phyloP scores from a whole-genome alignment of 1,140 invertebrate genomes.

The Zophobas atratus region DNA sequence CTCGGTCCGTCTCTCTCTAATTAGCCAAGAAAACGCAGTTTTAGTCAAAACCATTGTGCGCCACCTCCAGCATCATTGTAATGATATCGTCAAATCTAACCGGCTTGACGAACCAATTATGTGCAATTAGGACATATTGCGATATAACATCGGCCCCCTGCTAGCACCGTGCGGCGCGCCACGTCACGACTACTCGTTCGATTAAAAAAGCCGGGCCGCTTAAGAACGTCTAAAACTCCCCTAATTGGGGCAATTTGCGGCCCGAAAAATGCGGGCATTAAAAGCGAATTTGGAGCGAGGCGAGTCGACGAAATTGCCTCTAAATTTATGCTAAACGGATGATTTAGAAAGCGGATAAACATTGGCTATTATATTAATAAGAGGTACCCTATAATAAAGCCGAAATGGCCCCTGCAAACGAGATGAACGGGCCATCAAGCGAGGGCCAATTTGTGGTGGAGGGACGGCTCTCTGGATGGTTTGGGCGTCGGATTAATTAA shows the following conservation, averaged over 20 bases:
- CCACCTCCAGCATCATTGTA: constrained; percentile 4
- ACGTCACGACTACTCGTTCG: background rate
- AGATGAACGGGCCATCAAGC: constrained; percentile 26
- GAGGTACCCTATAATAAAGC: constrained; percentile 50
- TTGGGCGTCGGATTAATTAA: background rate
- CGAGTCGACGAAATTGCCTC: constrained; percentile 45
- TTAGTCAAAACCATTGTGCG: constrained; percentile 6
- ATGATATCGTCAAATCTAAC: constrained; percentile 36
- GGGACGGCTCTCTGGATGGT: background rate
- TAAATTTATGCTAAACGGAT: constrained; percentile 57
- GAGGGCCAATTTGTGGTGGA: constrained; percentile 20
- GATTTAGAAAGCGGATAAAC: constrained; percentile 57
- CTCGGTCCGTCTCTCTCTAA: constrained; percentile 22
- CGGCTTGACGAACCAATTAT: constrained; percentile 37
- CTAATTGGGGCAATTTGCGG: constrained; percentile 10
- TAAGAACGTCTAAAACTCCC: background rate
- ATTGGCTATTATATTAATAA: constrained; percentile 56
- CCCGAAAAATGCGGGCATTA: constrained; percentile 49
- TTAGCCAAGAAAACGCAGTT: constrained; percentile 12
- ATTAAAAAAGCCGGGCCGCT: background rate
- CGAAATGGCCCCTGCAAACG: constrained; percentile 31
- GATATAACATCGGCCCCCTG: background rate
- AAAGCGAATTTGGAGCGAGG: constrained; percentile 44
- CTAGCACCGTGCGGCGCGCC: background rate
- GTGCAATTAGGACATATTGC: constrained; percentile 5